Evolutionary conservation across 2,888 invertebrate genomes (phyloP).

Genomic region (Belgica antarctica): DNA sequence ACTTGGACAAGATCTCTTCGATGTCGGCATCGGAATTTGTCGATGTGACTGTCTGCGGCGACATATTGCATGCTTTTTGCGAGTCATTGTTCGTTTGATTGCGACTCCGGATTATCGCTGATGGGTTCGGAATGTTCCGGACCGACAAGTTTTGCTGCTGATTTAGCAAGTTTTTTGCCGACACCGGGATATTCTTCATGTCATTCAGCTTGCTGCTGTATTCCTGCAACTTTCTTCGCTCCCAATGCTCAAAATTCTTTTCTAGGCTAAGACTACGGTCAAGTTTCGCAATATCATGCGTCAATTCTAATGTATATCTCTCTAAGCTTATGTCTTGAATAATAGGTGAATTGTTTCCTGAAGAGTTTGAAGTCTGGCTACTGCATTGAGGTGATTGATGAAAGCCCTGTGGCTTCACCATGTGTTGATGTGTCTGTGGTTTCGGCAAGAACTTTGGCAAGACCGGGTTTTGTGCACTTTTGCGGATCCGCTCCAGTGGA

Average conservation of each 20-base stretch:
- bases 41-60: slow-evolving; percentile 16
- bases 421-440: neutral
- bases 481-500: slow-evolving; percentile 57
- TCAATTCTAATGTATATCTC: slow-evolving; percentile 34
- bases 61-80: neutral
- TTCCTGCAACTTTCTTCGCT: slow-evolving; percentile 49
- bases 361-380: slow-evolving; percentile 9
- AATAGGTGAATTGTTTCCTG: slow-evolving; percentile 13
- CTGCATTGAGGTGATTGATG: slow-evolving; percentile 18
- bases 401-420: neutral
- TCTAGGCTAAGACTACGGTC: slow-evolving; percentile 41
- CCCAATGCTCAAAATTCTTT: slow-evolving; percentile 48
- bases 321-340: slow-evolving; percentile 32
- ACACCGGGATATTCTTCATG: neutral
- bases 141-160: slow-evolving; percentile 60
- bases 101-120: slow-evolving; percentile 56
- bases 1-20: slow-evolving; percentile 37
- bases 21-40: slow-evolving; percentile 30
- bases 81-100: slow-evolving; percentile 16
- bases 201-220: slow-evolving; percentile 48
- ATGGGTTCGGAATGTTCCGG: slow-evolving; percentile 65
- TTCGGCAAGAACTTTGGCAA: slow-evolving; percentile 37
- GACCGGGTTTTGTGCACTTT: slow-evolving; percentile 52
- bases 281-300: slow-evolving; percentile 38
- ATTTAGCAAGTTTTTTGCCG: slow-evolving; percentile 45